Evolutionary conservation across 2,888 invertebrate genomes (phyloP), one percentile per base, ranked within the genome.

Genomic region (Notodonta dromedarius): DNA sequence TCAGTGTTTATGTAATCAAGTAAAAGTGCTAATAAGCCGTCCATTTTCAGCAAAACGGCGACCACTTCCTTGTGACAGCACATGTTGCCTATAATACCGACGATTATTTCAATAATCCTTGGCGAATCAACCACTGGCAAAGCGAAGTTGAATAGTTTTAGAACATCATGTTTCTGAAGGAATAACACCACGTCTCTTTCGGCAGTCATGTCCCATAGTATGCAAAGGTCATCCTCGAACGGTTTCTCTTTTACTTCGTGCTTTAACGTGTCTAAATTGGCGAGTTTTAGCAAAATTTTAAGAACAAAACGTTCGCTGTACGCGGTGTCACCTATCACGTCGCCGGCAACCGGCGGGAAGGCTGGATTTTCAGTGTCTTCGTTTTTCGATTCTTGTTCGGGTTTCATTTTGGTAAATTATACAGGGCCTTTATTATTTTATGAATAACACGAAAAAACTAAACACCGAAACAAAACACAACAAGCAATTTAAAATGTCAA

Each of bases 31-130:
- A 96, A 84, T 40, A 96, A 90, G 40, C 94, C 91, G 13, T 95
- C 90, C 73, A 95, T 94, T 24, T 91, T 86, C 40, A 96, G 91
- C 13, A 96, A 87, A 35, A 90, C 88, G 58, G 92, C 86, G 16
- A 96, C 94, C 4, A 95, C 94, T 65, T 94, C 94, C 62, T 94
- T 91, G 63, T 96, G 94, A 75, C 96, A 96, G 66, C 96, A 96
- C 95, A 98, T 96, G 85, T 98, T 98, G 1, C 96, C 97, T 63
- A 98, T 92, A 60, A 98, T 97, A 7, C 98, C 98, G 14, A 98
- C 90, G 48, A 97, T 90, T 71, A 98, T 97, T 93, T 98, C 98
- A 57, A 95, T 94, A 46, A 97, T 90, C 70, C 97, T 94, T 11
- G 94, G 94, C 50, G 95, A 94, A 57, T 94, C 93, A 0, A 96